These are phyloP conservation scores for Ecdyonurus torrentis DNA, from an alignment of 2,888 invertebrate species.

Conservation along the genomic window DNA sequence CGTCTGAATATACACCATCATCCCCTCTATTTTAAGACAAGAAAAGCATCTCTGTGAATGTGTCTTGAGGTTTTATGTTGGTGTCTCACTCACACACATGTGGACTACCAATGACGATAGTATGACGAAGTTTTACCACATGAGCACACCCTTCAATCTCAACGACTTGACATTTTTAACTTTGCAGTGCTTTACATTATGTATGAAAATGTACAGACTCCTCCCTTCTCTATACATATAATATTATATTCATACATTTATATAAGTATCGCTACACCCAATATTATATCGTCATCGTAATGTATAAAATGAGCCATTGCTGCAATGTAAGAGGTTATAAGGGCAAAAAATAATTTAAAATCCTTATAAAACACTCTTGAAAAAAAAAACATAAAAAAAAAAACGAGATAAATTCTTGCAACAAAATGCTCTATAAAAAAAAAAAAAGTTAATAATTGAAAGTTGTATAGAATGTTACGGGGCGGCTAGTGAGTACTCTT, in stretches of 20 bases:
- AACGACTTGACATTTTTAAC: no score
- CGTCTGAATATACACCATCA: neutral
- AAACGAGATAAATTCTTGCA: neutral
- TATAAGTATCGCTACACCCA: neutral
- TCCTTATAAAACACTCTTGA: neutral
- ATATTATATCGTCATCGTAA: no score
- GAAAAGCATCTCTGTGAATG: neutral
- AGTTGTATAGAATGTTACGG: no score
- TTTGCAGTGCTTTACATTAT: no score
- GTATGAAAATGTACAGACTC: no score
- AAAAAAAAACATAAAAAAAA: neutral
- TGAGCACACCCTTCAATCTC: no score
- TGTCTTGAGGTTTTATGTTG: no score
- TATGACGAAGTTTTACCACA: no score
- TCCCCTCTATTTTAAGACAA: neutral
- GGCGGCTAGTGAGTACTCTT: neutral
- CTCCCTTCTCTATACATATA: no score
- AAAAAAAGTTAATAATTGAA: neutral
- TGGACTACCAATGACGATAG: neutral
- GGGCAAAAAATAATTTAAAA: neutral
- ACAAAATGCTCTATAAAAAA: neutral
- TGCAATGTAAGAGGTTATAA: neutral
- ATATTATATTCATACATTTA: neutral
- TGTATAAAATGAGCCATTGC: neutral
- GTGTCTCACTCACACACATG: no score